Base-by-base conservation (phyloP, 2,797 vertebrate genomes). In the Linurgus olivaceus region DNA sequence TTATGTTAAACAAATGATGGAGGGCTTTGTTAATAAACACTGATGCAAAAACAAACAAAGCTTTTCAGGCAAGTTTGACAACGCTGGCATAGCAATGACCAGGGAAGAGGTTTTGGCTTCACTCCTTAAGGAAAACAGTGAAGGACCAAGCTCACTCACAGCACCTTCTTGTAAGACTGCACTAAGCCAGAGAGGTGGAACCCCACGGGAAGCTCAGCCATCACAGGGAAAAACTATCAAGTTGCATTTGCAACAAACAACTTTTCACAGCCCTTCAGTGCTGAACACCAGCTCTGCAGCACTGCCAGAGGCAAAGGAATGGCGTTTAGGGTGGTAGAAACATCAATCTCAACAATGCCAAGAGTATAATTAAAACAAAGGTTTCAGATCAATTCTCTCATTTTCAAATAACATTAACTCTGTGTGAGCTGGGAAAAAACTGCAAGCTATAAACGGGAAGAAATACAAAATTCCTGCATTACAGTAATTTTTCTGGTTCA, bases 1-100 rank as follows among this genome's bases (percentile, higher is more conserved):
- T 7, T 17, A 15, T 8, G 42, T 62, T 83, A 87, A 73, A 84
- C 31, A 78, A 85, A 81, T n/a, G 23, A 79, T 54, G 44, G 37
- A 70, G 10, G 11, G 50, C 57, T 93, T 65, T 91, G 88, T 86
- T 94, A 94, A 80, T 83, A 96, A 95, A 94, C 76, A 75, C 23
- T n/a, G 48, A 83, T 62, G 58, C 62, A 66, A 79, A 67, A 50
- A 71, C 71, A 90, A 96, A 82, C 88, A 88, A 55, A 81, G 76
- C 62, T 38, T 59, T 84, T 54, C 48, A 59, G 55, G 38, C 11
- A 73, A 68, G 70, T 61, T 45, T 25, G 75, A 37, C 70, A 84
- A 66, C 0, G 1, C 21, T 52, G 25, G 35, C n/a, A 72, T 2
- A 52, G 62, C 47, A 72, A 35, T 5, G 58, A 44, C n/a, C 84